phyloP scores from a whole-genome alignment of 1,140 invertebrate species.

The Pseudachorutes palmiensis region DNA sequence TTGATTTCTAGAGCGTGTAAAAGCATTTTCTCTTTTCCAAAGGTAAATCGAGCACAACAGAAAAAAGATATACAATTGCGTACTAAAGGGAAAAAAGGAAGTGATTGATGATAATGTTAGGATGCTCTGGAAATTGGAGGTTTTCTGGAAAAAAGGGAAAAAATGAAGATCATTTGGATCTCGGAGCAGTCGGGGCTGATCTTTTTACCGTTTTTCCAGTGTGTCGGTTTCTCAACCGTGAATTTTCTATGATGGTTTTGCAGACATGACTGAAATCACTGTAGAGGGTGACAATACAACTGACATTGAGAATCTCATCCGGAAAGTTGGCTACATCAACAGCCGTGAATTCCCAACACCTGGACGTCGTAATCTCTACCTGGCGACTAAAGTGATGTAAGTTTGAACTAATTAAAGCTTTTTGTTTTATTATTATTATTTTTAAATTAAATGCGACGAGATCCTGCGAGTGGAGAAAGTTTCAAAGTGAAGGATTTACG shows the following conservation, averaged over 20 bases:
- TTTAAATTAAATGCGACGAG: not conserved
- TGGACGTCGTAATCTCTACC: slow-evolving; percentile 74
- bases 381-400: slow-evolving; percentile 67
- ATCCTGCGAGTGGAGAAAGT: no score
- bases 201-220: no score
- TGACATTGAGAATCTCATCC: slow-evolving; percentile 77
- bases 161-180: slow-evolving; percentile 39
- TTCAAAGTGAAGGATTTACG: no score
- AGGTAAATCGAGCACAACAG: not conserved
- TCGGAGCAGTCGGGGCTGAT: no score
- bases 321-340: slow-evolving; percentile 84
- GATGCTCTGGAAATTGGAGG: not conserved
- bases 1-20: slow-evolving; percentile 2
- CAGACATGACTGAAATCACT: slow-evolving; percentile 79
- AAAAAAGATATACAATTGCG: not conserved
- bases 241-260: no score
- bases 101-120: slow-evolving; percentile 13
- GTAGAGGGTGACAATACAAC: slow-evolving; percentile 82
- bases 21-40: slow-evolving; percentile 4
- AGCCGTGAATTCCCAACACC: slow-evolving; percentile 82
- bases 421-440: not conserved
- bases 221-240: no score
- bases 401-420: slow-evolving; percentile 33
- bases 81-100: not conserved
- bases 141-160: not conserved